These are phyloP conservation scores for Chelonoidis abingdonii DNA, from an alignment of 2,113 vertebrate species.

Conservation along the genomic window DNA sequence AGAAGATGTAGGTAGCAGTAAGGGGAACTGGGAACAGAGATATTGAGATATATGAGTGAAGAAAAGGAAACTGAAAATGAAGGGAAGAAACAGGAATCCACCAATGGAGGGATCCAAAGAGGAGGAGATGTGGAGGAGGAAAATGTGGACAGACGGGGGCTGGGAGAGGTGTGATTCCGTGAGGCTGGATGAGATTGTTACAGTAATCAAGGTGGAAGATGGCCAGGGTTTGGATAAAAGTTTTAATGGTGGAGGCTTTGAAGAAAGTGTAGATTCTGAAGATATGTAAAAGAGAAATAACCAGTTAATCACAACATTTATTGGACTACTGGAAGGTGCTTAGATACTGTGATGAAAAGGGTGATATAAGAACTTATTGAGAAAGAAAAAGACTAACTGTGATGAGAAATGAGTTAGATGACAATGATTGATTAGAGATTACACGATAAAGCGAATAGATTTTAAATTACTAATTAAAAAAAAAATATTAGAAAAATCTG, in stretches of 20 bases:
- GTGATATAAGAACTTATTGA: neutral
- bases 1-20: neutral
- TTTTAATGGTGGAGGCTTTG: neutral
- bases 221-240: neutral
- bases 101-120: neutral
- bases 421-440: neutral
- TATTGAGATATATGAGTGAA: neutral
- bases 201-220: neutral
- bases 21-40: neutral
- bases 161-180: neutral
- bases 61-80: neutral
- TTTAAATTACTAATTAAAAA: neutral
- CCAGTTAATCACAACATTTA: neutral
- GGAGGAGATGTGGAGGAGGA: neutral
- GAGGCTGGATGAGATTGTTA: neutral
- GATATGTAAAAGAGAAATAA: neutral
- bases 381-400: neutral
- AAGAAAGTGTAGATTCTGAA: neutral
- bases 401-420: neutral
- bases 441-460: neutral
- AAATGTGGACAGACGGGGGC: neutral
- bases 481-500: neutral
- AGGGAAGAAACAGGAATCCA: neutral
- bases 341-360: neutral
- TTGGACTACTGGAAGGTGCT: too few species aligned